Conservation (phyloP, 2,113 vertebrate species). For the Sialia sialis region DNA sequence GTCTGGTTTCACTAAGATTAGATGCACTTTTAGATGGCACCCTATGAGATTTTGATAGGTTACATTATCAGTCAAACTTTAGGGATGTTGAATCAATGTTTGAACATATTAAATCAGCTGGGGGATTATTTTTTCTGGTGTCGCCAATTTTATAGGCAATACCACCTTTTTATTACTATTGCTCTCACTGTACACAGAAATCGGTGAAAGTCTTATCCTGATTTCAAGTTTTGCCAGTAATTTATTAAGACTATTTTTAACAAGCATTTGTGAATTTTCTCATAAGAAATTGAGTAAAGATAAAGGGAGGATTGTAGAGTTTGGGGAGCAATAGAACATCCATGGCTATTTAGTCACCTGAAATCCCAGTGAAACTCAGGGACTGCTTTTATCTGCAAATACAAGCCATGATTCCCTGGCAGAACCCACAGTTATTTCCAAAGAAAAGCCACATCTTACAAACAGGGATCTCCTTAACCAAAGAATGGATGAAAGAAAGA, state of each 20-base stretch:
- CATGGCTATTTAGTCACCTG: neutral
- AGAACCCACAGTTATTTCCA: neutral
- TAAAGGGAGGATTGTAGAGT: neutral
- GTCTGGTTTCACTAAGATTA: neutral
- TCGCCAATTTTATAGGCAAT: neutral
- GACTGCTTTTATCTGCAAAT: neutral
- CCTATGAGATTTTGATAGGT: neutral
- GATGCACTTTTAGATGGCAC: neutral
- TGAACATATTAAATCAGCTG: accelerated
- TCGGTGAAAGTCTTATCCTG: neutral
- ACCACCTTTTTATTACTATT: neutral
- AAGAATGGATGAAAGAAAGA: neutral
- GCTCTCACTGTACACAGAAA: neutral
- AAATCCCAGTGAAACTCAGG: neutral
- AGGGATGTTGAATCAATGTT: neutral
- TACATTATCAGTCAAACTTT: neutral
- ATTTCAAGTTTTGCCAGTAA: neutral
- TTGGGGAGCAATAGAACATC: neutral
- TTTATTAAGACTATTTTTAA: neutral
- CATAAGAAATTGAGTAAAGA: neutral
- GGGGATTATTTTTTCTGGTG: neutral
- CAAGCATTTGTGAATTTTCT: neutral
- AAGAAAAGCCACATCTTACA: neutral
- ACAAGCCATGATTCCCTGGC: neutral
- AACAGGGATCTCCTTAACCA: neutral